Evolutionary conservation across 2,888 invertebrate genomes (phyloP).

Genomic region (Erebia epiphron): DNA sequence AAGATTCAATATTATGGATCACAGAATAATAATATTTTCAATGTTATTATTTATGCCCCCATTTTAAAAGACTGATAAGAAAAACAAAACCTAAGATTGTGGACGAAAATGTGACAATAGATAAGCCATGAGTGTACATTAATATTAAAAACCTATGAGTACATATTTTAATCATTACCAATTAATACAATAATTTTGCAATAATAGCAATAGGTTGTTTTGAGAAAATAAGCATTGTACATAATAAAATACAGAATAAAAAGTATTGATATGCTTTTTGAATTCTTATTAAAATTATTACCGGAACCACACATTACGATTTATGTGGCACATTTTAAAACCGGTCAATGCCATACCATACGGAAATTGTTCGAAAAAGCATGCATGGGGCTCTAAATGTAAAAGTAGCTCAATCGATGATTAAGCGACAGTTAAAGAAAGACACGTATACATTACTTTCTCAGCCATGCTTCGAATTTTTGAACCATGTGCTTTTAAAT

Average conservation of each 20-base stretch:
- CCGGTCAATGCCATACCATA: constrained; percentile 43
- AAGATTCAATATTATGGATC: background rate
- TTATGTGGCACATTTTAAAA: constrained; percentile 29
- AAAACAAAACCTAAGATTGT: constrained; percentile 5
- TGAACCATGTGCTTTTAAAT: constrained; percentile 55
- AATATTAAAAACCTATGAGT: background rate
- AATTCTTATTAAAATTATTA: too few relatives aligned
- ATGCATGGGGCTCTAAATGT: constrained; percentile 35
- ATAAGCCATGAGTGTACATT: constrained; percentile 21
- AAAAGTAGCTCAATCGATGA: constrained; percentile 36
- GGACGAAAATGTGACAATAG: constrained; percentile 22
- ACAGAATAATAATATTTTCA: background rate
- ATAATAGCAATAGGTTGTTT: background rate
- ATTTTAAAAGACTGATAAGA: constrained; percentile 31
- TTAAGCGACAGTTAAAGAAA: constrained; percentile 39
- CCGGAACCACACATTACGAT: background rate
- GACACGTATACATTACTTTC: constrained; percentile 50
- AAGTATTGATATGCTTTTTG: too few relatives aligned
- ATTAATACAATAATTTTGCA: background rate
- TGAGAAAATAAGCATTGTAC: background rate
- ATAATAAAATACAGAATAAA: too few relatives aligned
- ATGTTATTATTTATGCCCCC: constrained; percentile 26
- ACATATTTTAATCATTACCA: background rate
- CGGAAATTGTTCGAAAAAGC: constrained; percentile 39
- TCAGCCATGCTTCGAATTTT: constrained; percentile 40